Evolutionary conservation across 1,140 invertebrate genomes (phyloP).

Genomic region (Trinorchestia longiramus): DNA sequence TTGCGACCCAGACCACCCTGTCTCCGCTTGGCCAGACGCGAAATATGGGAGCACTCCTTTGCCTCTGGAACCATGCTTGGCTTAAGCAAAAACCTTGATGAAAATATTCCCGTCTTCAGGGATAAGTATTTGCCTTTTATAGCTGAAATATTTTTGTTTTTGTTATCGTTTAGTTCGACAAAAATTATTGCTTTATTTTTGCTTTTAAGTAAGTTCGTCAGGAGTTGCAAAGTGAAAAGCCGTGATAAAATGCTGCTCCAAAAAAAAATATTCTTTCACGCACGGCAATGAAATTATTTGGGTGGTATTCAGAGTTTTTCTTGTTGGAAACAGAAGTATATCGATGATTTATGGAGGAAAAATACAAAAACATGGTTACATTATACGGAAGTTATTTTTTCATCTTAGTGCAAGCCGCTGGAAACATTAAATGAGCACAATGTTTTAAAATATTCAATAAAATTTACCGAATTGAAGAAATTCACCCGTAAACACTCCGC

Average conservation of each 20-base stretch:
- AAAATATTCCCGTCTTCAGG: neutral
- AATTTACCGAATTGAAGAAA: too few species aligned
- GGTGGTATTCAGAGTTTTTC: too few species aligned
- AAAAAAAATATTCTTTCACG: too few species aligned
- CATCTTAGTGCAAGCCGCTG: too few species aligned
- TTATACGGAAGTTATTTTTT: too few species aligned
- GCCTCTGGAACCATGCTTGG: neutral
- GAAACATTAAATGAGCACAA: too few species aligned
- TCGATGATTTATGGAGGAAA: too few species aligned
- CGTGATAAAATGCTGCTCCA: neutral
- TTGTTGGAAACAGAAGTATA: too few species aligned
- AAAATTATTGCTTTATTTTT: neutral
- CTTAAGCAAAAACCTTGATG: slow-evolving; percentile 1
- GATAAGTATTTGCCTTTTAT: neutral
- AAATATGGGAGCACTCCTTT: slow-evolving; percentile 25
- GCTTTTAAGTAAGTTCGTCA: neutral
- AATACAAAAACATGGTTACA: too few species aligned
- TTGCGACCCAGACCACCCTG: slow-evolving; percentile 30
- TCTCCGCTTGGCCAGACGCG: slow-evolving; percentile 30
- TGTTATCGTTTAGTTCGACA: neutral
- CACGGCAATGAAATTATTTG: too few species aligned
- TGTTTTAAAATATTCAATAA: too few species aligned
- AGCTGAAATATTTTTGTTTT: neutral
- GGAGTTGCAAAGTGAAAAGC: neutral
- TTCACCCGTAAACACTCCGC: too few species aligned